Evolutionary conservation across 2,888 invertebrate genomes (phyloP).

Genomic region (Siphlonurus alternatus): DNA sequence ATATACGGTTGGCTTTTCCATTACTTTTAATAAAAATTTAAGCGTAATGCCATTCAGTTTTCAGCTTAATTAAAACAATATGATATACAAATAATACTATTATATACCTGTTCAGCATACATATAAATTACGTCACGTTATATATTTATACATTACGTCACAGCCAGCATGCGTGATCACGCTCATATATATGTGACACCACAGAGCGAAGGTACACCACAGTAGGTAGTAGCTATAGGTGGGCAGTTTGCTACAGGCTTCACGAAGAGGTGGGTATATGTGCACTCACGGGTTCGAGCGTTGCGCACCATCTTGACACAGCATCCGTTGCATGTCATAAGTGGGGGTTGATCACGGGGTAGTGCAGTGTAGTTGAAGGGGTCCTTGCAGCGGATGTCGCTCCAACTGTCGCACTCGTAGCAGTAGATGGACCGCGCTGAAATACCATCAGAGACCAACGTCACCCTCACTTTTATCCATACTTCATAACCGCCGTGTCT

Average conservation of each 20-base stretch:
- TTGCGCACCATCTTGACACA: slow-evolving; percentile 92
- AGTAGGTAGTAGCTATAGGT: not conserved
- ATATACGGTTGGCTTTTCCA: too few relatives aligned
- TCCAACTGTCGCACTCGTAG: slow-evolving; percentile 89
- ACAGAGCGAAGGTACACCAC: not conserved
- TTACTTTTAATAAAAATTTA: too few relatives aligned
- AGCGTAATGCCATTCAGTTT: too few relatives aligned
- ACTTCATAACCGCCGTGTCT: too few relatives aligned
- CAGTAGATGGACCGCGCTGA: slow-evolving; percentile 79
- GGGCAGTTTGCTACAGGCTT: not conserved
- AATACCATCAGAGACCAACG: too few relatives aligned
- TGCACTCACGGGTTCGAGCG: slow-evolving; percentile 66
- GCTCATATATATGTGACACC: too few relatives aligned
- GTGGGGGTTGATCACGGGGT: slow-evolving; percentile 71
- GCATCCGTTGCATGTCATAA: slow-evolving; percentile 81
- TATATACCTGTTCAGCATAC: too few relatives aligned
- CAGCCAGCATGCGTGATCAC: not conserved
- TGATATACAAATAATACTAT: too few relatives aligned
- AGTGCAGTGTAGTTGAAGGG: slow-evolving; percentile 85
- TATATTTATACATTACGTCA: not conserved
- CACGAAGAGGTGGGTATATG: not conserved
- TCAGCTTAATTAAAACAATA: too few relatives aligned
- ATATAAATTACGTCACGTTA: too few relatives aligned
- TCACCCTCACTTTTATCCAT: too few relatives aligned
- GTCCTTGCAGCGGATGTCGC: slow-evolving; percentile 75